A percentile compares a stretch with the other conserved stretches of the same genome.
These are phyloP conservation scores for Ceryle rudis DNA, from an alignment of 2,797 vertebrate genomes.

Conservation along the genomic window DNA sequence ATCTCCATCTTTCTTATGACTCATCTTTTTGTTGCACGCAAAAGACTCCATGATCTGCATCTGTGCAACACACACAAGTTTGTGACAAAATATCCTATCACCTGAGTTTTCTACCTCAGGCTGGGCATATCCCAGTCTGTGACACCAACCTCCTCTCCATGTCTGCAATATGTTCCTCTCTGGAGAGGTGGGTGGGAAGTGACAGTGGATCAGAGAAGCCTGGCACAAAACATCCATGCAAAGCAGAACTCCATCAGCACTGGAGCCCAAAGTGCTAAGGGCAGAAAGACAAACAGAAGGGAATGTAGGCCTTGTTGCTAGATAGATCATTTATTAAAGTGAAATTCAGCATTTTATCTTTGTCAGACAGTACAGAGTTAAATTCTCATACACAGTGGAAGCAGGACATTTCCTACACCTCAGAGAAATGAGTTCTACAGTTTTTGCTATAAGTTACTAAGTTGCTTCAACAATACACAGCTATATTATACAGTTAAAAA, in stretches of 20 bases:
- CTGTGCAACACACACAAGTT: not conserved
- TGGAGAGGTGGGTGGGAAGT: not conserved
- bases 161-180: not conserved
- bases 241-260: not conserved
- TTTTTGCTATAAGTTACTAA: constrained; percentile 81
- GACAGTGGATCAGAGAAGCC: not conserved
- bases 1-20: not conserved
- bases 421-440: constrained; percentile 76
- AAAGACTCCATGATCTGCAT: not conserved
- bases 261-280: not conserved
- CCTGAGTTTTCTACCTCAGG: not conserved
- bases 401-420: constrained; percentile 79
- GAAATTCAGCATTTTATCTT: constrained; percentile 83
- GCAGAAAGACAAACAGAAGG: constrained; percentile 41
- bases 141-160: not conserved
- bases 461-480: constrained; percentile 80
- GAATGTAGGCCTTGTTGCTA: constrained; percentile 61
- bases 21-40: not conserved
- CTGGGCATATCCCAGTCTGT: not conserved
- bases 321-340: constrained; percentile 92
- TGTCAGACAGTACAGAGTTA: constrained; percentile 83
- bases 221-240: not conserved
- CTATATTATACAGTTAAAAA: constrained; percentile 81
- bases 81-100: not conserved
- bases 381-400: constrained; percentile 81